A percentile compares a stretch with the other conserved stretches of the same genome.
Evolutionary conservation across 2,797 vertebrate species (phyloP).

Genomic region (Sebastes goodei): DNA sequence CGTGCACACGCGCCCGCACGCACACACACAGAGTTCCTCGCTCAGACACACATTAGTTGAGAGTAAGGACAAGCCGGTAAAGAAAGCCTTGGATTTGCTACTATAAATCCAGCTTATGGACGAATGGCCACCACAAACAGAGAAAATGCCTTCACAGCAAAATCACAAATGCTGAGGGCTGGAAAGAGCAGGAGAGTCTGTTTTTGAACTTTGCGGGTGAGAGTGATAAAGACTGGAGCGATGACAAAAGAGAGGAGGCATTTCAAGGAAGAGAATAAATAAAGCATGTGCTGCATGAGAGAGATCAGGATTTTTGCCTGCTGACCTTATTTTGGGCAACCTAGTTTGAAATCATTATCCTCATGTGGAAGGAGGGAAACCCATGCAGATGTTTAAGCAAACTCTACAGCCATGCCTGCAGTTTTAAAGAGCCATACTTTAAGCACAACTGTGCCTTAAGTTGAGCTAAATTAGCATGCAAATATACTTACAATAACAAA

Average conservation of each 20-base stretch:
- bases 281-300: neutral
- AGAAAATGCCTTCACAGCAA: slow-evolving; percentile 69
- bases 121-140: slow-evolving; percentile 63
- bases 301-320: neutral
- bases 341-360: neutral
- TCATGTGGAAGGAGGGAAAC: neutral
- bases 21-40: slow-evolving; percentile 11
- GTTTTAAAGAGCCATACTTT: neutral
- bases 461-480: neutral
- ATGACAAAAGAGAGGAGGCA: slow-evolving; percentile 16
- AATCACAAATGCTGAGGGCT: slow-evolving; percentile 57
- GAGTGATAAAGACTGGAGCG: slow-evolving; percentile 41
- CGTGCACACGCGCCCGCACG: neutral
- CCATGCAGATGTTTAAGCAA: neutral
- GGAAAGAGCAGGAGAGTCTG: slow-evolving; percentile 44
- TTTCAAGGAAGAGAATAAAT: slow-evolving; percentile 29
- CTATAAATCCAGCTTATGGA: slow-evolving; percentile 73
- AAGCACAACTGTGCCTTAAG: neutral
- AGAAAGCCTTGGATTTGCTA: slow-evolving; percentile 68
- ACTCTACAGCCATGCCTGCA: neutral
- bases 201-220: slow-evolving; percentile 46
- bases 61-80: slow-evolving; percentile 57
- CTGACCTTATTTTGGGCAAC: neutral
- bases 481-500: neutral
- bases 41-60: slow-evolving; percentile 51